Percentiles rank a stretch among this genome's conserved stretches.
Conservation (phyloP, 2,888 invertebrate species). For the Napeogenes inachia region DNA sequence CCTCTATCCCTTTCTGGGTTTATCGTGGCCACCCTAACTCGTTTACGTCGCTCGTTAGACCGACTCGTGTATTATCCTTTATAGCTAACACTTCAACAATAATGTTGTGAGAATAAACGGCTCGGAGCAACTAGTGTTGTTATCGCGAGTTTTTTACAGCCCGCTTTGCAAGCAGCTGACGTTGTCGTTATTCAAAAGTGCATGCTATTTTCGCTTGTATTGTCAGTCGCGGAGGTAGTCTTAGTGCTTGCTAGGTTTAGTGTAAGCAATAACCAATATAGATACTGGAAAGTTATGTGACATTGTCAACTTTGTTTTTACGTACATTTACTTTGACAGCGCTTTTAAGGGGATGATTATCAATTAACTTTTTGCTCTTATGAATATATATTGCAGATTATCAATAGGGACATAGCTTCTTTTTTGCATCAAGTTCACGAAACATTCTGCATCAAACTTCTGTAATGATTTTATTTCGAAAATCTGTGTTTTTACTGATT, state of each 20-base stretch:
- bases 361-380: too few relatives aligned
- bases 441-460: too few relatives aligned
- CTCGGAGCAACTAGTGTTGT: conserved; percentile 45
- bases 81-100: conserved; percentile 40
- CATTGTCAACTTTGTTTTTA: conserved; percentile 11
- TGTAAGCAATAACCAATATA: not conserved
- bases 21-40: conserved; percentile 37
- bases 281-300: not conserved
- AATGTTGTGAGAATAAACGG: conserved; percentile 47
- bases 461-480: too few relatives aligned
- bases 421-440: not conserved
- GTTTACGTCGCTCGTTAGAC: conserved; percentile 42
- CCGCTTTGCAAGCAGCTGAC: conserved; percentile 27
- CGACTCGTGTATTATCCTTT: conserved; percentile 50
- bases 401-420: not conserved
- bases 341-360: too few relatives aligned
- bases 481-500: too few relatives aligned
- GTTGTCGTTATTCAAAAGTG: conserved; percentile 30
- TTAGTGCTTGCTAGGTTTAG: not conserved
- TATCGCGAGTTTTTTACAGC: conserved; percentile 35
- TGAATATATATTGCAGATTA: too few relatives aligned
- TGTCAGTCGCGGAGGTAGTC: not conserved
- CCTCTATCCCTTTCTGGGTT: conserved; percentile 28
- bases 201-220: conserved; percentile 26
- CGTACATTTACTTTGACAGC: not conserved